A percentile compares a stretch with the other conserved stretches of the same genome.
Evolutionary conservation across 2,113 vertebrate species (phyloP).

Genomic region (Psittacula cyanocephala): DNA sequence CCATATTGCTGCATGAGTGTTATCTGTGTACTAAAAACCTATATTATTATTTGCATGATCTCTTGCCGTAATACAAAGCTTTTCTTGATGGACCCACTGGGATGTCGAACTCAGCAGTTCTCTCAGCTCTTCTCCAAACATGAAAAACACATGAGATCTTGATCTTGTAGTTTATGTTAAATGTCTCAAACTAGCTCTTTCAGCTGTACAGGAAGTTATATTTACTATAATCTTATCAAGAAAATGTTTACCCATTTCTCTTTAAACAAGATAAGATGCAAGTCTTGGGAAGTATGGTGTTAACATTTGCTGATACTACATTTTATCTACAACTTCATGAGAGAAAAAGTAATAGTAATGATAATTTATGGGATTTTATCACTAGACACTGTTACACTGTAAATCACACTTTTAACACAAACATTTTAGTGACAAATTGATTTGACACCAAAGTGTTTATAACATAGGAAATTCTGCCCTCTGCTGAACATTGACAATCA

Average conservation of each 20-base stretch:
- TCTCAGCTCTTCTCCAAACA: not conserved
- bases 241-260: slow-evolving; percentile 52
- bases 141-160: not conserved
- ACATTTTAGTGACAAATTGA: slow-evolving; percentile 39
- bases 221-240: slow-evolving; percentile 60
- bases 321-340: slow-evolving; percentile 43
- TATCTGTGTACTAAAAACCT: not conserved
- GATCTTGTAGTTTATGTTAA: not conserved
- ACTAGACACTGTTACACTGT: not conserved
- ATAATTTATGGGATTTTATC: slow-evolving; percentile 15
- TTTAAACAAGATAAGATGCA: slow-evolving; percentile 51
- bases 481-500: slow-evolving; percentile 68
- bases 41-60: not conserved
- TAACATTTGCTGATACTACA: slow-evolving; percentile 30
- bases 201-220: slow-evolving; percentile 42
- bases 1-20: not conserved
- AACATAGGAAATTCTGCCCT: slow-evolving; percentile 73
- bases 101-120: not conserved
- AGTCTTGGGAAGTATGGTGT: slow-evolving; percentile 1
- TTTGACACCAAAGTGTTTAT: slow-evolving; percentile 39
- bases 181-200: not conserved
- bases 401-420: slow-evolving; percentile 49
- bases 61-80: not conserved
- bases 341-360: slow-evolving; percentile 13
- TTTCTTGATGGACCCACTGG: not conserved